phyloP scores from a whole-genome alignment of 2,797 vertebrate genomes.

The Gadopsis marmoratus region DNA sequence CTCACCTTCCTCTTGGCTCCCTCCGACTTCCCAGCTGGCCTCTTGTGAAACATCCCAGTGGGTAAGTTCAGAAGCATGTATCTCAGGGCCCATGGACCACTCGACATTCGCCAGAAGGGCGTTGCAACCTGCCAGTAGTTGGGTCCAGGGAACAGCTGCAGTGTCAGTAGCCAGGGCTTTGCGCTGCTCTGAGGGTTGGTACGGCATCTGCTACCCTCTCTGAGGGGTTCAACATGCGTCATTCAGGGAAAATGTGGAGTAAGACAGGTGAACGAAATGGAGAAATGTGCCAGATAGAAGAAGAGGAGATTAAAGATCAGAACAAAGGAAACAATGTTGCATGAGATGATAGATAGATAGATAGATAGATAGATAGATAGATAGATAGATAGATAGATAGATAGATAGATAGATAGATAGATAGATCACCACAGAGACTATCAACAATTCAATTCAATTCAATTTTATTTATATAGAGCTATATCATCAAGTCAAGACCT shows the following conservation, averaged over 20 bases:
- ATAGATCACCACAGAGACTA: conserved; percentile 47
- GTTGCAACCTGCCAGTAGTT: conserved; percentile 54
- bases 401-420: conserved; percentile 30
- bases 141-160: conserved; percentile 64
- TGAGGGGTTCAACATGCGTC: conserved; percentile 55
- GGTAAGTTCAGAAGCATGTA: conserved; percentile 67
- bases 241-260: conserved; percentile 61
- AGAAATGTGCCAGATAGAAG: conserved; percentile 26
- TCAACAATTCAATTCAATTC: too few species aligned
- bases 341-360: conserved; percentile 12
- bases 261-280: conserved; percentile 55
- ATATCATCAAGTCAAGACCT: too few species aligned
- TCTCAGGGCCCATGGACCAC: conserved; percentile 41
- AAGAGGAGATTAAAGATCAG: conserved; percentile 15
- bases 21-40: conserved; percentile 62
- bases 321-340: not conserved
- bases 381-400: conserved; percentile 21
- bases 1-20: conserved; percentile 66
- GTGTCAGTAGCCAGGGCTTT: conserved; percentile 42
- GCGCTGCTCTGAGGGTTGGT: conserved; percentile 25
- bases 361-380: conserved; percentile 12
- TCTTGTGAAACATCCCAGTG: conserved; percentile 74
- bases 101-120: conserved; percentile 57
- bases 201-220: conserved; percentile 39
- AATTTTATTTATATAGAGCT: too few species aligned